Evolutionary conservation across 2,888 invertebrate genomes (phyloP), one percentile per base, ranked within the genome.

Genomic region (Brenthis daphne): DNA sequence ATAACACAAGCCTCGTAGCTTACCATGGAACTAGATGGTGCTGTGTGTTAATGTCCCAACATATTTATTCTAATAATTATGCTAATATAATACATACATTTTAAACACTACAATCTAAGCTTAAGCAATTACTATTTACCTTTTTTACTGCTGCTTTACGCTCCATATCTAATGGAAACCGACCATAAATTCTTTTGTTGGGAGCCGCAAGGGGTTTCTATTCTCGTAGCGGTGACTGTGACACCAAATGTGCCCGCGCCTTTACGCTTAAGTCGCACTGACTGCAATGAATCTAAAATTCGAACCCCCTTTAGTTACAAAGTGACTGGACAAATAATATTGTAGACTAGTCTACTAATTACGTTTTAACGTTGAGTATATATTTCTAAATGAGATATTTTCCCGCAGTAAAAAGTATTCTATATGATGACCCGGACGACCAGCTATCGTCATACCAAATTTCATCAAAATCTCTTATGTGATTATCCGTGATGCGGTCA

Each of bases 141-240:
- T 50, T 61, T 63, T 63, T 53, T 53, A 20, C 20, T 20, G 20
- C 12, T 24, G 20, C 53, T 54, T 20, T 16, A 53, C 33, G 63
- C 53, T 20, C 29, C 20, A 51, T 14, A 63, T 37, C 43, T 43
- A n/a, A 43, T 43, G 53, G 20, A 63, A 61, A 57, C 66, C 50
- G 57, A 57, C 43, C 61, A 47, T 57, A 55, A 37, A 33, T 43
- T 53, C 47, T 58, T 67, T 58, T 58, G 57, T 55, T 71, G 51
- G 53, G 65, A 65, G 56, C 71, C 68, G 63, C 66, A 14, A 63
- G 67, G 63, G 67, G 48, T 56, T 54, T 66, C 71, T 71, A 71
- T 71, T 71, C 66, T 58, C 55, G 66, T 63, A 13, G 43, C 37
- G 13, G 37, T 43, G 37, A 43, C 63, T 51, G 20, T 56, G 67